Evolutionary conservation across 2,113 vertebrate species (phyloP).

Genomic region (Misgurnus mizolepis): DNA sequence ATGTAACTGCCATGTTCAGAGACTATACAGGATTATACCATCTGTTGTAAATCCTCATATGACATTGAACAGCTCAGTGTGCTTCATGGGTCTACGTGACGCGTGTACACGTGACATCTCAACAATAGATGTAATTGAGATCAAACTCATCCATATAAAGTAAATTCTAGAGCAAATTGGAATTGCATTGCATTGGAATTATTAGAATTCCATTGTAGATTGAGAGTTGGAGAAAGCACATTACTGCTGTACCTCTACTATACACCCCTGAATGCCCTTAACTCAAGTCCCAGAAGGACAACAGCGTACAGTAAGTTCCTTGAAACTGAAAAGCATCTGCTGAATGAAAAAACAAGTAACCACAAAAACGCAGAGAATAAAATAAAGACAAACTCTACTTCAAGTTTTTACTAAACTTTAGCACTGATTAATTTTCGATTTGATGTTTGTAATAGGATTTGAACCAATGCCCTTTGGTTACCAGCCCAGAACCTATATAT

Average conservation of each 20-base stretch:
- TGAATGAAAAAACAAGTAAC: background rate
- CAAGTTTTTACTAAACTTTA: too few relatives aligned
- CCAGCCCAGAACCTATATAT: background rate
- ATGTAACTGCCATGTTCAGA: constrained; percentile 36
- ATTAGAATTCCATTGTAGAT: background rate
- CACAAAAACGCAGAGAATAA: background rate
- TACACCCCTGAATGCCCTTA: background rate
- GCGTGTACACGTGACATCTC: background rate
- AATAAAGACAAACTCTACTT: background rate
- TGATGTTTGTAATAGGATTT: too few relatives aligned
- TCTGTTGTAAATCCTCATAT: background rate
- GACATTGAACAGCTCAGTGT: background rate
- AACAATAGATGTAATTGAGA: background rate
- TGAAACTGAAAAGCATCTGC: background rate
- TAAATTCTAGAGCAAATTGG: background rate
- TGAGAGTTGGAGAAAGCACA: background rate
- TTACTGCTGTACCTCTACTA: background rate
- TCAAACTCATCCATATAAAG: background rate
- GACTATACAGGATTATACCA: background rate
- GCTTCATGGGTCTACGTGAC: background rate
- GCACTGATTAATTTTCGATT: too few relatives aligned
- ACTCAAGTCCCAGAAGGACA: too few relatives aligned
- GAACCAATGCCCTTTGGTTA: too few relatives aligned
- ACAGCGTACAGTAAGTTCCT: background rate
- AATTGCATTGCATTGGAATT: background rate